Evolutionary conservation across 2,888 invertebrate species (phyloP), one percentile per base, ranked within the genome.

Genomic region (Campaea margaritaria): DNA sequence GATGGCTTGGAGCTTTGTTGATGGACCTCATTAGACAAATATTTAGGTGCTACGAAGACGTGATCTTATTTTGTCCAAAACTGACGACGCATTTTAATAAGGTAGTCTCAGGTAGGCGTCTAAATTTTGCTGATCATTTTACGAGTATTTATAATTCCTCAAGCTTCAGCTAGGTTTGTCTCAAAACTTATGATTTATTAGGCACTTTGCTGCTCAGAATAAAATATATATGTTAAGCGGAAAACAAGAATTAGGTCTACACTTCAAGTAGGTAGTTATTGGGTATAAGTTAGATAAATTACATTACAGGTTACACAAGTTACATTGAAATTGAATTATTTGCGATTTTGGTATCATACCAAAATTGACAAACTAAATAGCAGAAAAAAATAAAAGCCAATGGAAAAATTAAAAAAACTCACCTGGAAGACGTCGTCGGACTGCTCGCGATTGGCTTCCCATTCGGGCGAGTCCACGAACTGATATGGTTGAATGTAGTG

Each of bases 391-490:
- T n/a, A n/a, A n/a, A n/a, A n/a, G n/a, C n/a, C n/a, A n/a, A n/a
- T n/a, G n/a, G n/a, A n/a, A n/a, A n/a, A n/a, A n/a, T n/a, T n/a
- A n/a, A n/a, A n/a, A 51, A 27, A 58, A 58, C 63, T 58, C 15
- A 95, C 95, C 94, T 97, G 96, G 83, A 96, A 96, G 82, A 96
- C 94, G 76, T 96, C 95, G 74, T 96, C 96, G 50, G 96, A 95
- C 79, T 95, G 95, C 76, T 95, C 95, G 74, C 95, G 94, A 81
- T 95, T 95, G 53, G 96, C 96, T 75, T 97, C 97, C 96, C 97
- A 97, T 89, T 97, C 97, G 0, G 97, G 97, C n/a, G 97, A 97
- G 86, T 97, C 97, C 62, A 97, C 94, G 83, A 97, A 97, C 88
- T 97, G 96, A 83, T 96, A 96, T 62, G 95, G 94, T 76, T 95